A percentile compares a stretch with the other conserved stretches of the same genome.
These are phyloP conservation scores for Diglossa cyanea DNA, from an alignment of 2,797 vertebrate species.

Conservation along the genomic window DNA sequence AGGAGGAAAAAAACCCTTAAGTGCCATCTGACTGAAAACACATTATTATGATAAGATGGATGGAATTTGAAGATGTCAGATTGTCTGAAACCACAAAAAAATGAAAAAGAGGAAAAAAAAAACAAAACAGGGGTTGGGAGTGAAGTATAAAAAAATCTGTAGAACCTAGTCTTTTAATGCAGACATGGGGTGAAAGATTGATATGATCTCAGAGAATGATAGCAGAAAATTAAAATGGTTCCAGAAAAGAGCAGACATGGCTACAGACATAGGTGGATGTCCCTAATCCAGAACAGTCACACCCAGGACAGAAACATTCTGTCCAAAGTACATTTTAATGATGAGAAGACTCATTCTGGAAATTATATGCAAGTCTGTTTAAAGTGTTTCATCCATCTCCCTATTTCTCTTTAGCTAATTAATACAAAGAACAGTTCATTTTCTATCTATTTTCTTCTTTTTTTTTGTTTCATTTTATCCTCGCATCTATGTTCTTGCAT, in stretches of 20 bases:
- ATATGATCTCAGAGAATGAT: neutral
- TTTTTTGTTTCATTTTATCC: neutral
- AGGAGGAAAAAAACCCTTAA: neutral
- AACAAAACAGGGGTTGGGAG: fast-evolving
- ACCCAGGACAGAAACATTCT: neutral
- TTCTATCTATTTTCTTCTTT: fast-evolving
- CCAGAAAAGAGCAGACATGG: neutral
- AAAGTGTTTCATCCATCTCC: neutral
- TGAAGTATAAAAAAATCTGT: neutral
- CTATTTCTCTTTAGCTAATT: neutral
- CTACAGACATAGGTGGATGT: fast-evolving
- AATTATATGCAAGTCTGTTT: neutral
- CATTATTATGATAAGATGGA: neutral
- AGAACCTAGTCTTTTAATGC: neutral
- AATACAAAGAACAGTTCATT: neutral
- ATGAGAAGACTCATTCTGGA: neutral
- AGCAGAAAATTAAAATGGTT: neutral
- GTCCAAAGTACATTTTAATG: neutral
- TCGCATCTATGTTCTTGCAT: neutral
- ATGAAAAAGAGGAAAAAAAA: too few species aligned
- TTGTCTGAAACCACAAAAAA: neutral
- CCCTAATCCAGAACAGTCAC: neutral
- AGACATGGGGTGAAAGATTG: neutral
- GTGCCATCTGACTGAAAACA: neutral
- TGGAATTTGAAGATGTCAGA: neutral